Evolutionary conservation across 2,113 vertebrate genomes (phyloP), one percentile per base, ranked within the genome.

Genomic region (Apus apus): DNA sequence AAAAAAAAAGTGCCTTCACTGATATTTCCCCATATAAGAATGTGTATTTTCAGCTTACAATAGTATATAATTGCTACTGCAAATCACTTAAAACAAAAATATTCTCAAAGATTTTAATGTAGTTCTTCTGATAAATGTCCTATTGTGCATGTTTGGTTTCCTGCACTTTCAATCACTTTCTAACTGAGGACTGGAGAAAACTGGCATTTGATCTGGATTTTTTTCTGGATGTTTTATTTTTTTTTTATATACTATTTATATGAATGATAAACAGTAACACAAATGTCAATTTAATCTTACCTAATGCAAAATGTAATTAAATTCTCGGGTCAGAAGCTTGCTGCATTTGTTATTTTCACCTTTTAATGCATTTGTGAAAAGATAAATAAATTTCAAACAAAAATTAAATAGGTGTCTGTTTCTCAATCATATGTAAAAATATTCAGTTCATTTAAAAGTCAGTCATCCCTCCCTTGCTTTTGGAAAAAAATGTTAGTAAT

Each of bases 391-490:
- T 34, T 54, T 40, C 58, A 92, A 94, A 25, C 9, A 76, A 93
- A 93, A 87, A 29, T 32, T 38, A 61, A 56, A 75, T 29, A 64
- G 3, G 1, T 34, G 29, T 85, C 25, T 83, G 22, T 46, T 80
- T 92, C 71, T 75, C 14, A 32, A 56, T 85, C 20, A 79, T 75
- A 51, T 81, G 71, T 84, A 82, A 88, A 92, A 79, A 36, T 50
- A 75, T 17, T 94, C 36, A 70, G 6, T 92, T 48, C 32, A 94
- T 84, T 93, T 94, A 91, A n/a, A 91, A 68, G 62, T 32, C 43
- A 43, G 6, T 50, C 54, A 34, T 60, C 51, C 16, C 34, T 43
- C 30, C 45, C 27, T 96, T 91, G 89, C 68, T 88, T 85, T 81
- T 76, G 61, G 15, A 95, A 50, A 43, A 43, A 50, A 25, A 23